phyloP scores from a whole-genome alignment of 2,113 vertebrate genomes.

The Brienomyrus longianalis region DNA sequence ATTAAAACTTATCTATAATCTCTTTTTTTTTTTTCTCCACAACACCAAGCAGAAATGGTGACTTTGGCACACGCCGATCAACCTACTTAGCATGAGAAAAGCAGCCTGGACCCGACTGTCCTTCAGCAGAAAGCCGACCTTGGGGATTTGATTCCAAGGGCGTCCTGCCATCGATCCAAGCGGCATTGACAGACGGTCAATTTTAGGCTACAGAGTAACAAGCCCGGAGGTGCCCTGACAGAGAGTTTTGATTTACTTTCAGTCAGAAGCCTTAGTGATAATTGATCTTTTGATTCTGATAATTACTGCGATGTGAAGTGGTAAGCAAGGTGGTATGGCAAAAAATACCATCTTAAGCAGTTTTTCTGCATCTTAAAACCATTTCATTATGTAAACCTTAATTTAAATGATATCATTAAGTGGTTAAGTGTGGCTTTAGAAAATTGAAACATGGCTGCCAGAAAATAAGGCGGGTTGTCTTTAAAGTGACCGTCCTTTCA shows the following conservation, averaged over 20 bases:
- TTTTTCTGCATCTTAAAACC: neutral
- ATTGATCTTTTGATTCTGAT: conserved; percentile 16
- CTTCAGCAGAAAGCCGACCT: conserved; percentile 32
- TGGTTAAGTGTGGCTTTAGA: neutral
- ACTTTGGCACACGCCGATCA: neutral
- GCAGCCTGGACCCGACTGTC: neutral
- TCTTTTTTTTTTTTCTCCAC: neutral
- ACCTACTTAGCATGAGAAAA: neutral
- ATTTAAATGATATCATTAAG: neutral
- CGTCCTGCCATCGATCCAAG: conserved; percentile 39
- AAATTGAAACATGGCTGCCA: neutral
- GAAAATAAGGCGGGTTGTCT: neutral
- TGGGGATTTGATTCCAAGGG: conserved; percentile 44
- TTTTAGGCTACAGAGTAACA: conserved; percentile 38
- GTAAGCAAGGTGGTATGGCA: neutral
- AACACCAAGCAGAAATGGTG: neutral
- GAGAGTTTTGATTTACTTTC: neutral
- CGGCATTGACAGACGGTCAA: conserved; percentile 26
- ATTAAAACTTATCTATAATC: neutral
- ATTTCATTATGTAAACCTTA: neutral
- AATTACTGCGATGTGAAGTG: neutral
- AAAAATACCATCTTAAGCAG: neutral
- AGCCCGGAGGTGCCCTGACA: conserved; percentile 27
- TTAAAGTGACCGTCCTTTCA: neutral
- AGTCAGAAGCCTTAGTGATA: conserved; percentile 17